Percentiles rank a stretch among this genome's conserved stretches.
Conservation (phyloP, 2,888 invertebrate species). For the Drosophila gaucha region DNA sequence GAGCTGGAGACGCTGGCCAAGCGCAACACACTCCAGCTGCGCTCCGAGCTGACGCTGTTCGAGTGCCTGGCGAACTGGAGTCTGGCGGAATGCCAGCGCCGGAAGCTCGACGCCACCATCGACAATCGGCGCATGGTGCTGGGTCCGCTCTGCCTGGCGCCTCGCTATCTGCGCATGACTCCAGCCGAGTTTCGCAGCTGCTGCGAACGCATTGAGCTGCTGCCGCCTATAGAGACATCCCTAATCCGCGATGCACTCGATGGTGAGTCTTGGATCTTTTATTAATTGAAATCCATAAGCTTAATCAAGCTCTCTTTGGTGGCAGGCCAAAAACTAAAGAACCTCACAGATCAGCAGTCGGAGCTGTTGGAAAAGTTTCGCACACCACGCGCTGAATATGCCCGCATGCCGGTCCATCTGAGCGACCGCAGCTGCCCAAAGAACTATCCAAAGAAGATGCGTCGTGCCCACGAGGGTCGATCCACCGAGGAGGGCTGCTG, state of each 20-base stretch:
- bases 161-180: constrained; percentile 82
- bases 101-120: constrained; percentile 80
- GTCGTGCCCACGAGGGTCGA: constrained; percentile 77
- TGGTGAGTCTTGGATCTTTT: constrained; percentile 50
- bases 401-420: constrained; percentile 84
- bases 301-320: neutral
- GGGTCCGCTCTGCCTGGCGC: constrained; percentile 83
- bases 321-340: constrained; percentile 81
- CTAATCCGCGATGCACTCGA: constrained; percentile 82
- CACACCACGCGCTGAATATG: constrained; percentile 83
- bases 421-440: constrained; percentile 84
- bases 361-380: constrained; percentile 83
- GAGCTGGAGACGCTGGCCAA: constrained; percentile 84
- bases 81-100: constrained; percentile 83
- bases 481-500: constrained; percentile 83
- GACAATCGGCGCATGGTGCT: constrained; percentile 84
- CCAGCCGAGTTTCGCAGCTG: constrained; percentile 81
- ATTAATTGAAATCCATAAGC: neutral
- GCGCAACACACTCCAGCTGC: constrained; percentile 83
- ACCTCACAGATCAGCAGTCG: constrained; percentile 83
- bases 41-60: constrained; percentile 83
- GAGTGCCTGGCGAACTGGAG: constrained; percentile 84
- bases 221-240: constrained; percentile 82
- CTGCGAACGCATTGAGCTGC: constrained; percentile 83
- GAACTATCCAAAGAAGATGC: constrained; percentile 85